Percentiles rank a stretch among this genome's conserved stretches.
These are phyloP conservation scores for Drosophila multiciliata DNA, from an alignment of 2,888 invertebrate genomes.

Conservation along the genomic window DNA sequence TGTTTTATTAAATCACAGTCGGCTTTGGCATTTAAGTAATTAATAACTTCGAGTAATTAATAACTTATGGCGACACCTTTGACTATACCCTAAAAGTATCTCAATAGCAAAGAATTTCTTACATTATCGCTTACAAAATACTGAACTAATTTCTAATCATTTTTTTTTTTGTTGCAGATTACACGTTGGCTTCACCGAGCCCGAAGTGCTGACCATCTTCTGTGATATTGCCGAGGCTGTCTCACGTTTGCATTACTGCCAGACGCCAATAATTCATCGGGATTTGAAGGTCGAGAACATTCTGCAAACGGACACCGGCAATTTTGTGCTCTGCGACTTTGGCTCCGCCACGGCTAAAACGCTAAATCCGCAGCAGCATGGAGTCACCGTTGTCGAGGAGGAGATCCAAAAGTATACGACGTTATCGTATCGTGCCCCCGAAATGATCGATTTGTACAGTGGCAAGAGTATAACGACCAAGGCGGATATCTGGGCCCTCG, in stretches of 20 bases:
- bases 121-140: not conserved
- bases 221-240: constrained; percentile 97
- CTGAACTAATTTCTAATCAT: not conserved
- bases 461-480: constrained; percentile 93
- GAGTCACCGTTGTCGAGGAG: constrained; percentile 90
- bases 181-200: constrained; percentile 90
- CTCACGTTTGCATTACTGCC: constrained; percentile 94
- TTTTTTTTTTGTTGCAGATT: constrained; percentile 84
- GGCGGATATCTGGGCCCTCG: constrained; percentile 96
- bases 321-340: constrained; percentile 96
- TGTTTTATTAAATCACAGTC: not conserved
- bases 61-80: not conserved
- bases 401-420: constrained; percentile 96
- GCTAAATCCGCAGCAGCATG: constrained; percentile 89
- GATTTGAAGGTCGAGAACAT: constrained; percentile 97
- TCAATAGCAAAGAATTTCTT: not conserved
- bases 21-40: not conserved
- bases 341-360: constrained; percentile 95
- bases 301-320: constrained; percentile 91
- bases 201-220: constrained; percentile 93
- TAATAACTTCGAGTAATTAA: not conserved
- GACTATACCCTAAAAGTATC: not conserved
- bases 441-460: constrained; percentile 96
- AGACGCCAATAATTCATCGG: constrained; percentile 96
- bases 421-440: constrained; percentile 94